Percentiles rank a stretch among this genome's conserved stretches.
Conservation (phyloP, 2,888 invertebrate genomes). For the Cephus rjabovi region DNA sequence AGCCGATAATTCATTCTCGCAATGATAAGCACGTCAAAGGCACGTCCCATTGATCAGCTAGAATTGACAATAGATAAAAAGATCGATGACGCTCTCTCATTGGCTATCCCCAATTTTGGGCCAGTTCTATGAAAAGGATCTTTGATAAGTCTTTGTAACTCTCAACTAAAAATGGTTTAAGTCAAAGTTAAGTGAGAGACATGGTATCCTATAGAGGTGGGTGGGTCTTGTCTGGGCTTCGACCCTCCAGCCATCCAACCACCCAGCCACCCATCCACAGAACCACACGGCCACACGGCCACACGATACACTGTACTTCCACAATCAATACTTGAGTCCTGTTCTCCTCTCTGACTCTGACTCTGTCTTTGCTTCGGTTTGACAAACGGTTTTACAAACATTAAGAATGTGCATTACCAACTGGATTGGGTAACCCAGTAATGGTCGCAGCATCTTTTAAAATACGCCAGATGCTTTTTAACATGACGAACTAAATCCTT, state of each 20-base stretch:
- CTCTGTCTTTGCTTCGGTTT: neutral
- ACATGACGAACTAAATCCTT: neutral
- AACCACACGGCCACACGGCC: conserved; percentile 48
- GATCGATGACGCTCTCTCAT: too few species aligned
- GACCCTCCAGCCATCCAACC: conserved; percentile 46
- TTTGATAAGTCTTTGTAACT: neutral
- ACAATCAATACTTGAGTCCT: conserved; percentile 65
- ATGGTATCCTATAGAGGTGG: conserved; percentile 41
- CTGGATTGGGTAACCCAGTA: neutral
- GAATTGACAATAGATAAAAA: neutral
- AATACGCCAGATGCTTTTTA: neutral
- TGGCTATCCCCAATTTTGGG: neutral
- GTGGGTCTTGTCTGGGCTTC: conserved; percentile 59
- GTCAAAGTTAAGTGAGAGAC: conserved; percentile 45
- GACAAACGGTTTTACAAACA: neutral
- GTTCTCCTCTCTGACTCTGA: conserved; percentile 25
- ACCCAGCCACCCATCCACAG: conserved; percentile 7
- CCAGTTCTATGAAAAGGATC: neutral
- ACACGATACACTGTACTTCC: conserved; percentile 52
- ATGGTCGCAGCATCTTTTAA: neutral
- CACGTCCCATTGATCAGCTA: neutral
- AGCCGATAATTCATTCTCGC: neutral
- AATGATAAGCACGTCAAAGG: neutral
- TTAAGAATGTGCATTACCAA: neutral
- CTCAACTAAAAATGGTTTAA: neutral